phyloP scores from a whole-genome alignment of 2,113 vertebrate species.

The Pteruthius melanotis region DNA sequence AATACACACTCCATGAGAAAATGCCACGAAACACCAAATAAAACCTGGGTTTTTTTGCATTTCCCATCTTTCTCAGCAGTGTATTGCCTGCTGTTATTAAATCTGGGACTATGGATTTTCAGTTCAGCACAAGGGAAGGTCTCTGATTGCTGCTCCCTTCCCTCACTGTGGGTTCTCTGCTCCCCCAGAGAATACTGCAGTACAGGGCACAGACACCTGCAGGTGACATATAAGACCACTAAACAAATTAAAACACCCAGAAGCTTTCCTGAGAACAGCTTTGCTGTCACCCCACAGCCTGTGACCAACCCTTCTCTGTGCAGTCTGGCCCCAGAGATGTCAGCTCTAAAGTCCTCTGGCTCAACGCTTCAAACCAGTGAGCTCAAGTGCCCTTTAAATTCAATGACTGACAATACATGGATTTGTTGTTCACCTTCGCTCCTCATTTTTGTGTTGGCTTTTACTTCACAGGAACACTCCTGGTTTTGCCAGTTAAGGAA shows the following conservation, averaged over 20 bases:
- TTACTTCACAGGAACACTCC: background rate
- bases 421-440: background rate
- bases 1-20: background rate
- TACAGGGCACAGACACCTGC: background rate
- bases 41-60: fast-evolving
- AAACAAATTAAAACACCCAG: background rate
- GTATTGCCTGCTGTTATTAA: background rate
- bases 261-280: background rate
- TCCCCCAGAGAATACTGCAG: background rate
- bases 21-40: background rate
- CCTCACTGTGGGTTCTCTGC: background rate
- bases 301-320: background rate
- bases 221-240: background rate
- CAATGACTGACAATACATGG: fast-evolving
- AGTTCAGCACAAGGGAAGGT: background rate
- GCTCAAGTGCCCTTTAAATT: background rate
- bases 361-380: background rate
- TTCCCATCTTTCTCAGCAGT: background rate
- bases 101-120: fast-evolving
- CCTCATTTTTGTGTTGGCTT: background rate
- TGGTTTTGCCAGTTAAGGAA: background rate
- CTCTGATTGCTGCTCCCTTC: background rate
- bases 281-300: background rate
- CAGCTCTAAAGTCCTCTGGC: background rate
- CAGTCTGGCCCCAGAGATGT: background rate